Evolutionary conservation across 2,113 vertebrate species (phyloP), one percentile per base, ranked within the genome.

Genomic region (Harpagus bidentatus): DNA sequence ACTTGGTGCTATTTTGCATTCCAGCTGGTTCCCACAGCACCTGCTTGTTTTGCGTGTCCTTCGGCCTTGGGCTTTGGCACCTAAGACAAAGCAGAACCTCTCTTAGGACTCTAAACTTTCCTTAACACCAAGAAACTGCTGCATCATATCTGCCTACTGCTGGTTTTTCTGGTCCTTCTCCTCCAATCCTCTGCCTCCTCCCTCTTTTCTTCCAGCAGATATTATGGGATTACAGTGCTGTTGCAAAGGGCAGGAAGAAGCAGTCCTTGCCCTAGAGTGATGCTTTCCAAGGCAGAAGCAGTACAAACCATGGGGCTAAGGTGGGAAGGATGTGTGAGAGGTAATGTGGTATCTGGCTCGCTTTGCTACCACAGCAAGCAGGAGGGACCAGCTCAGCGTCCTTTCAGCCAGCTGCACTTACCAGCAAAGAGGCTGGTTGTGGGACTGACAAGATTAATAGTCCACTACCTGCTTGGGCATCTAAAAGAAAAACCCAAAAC

Each of bases 281-380:
- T 71, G 32, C 25, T 58, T 52, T 77, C 42, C 47, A 71, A 59
- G 77, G 61, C 36, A 89, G 69, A 10, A 76, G 61, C 38, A 43
- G 40, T 2, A 3, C 6, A 73, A 86, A 22, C 43, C 1, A 3
- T 28, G 17, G 31, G 34, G 26, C 42, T 62, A 0, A 45, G 36
- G 43, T 47, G 50, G 47, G 77, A 65, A 59, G 81, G 52, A 18
- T 47, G 25, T 38, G 5, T 2, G 8, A 62, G 56, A 72, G 16
- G 22, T 19, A 9, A 5, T 2, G 31, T 1, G 4, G 23, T 23
- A 25, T 40, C 45, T 66, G 73, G 7, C 26, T 90, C 1, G 0
- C 12, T 62, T 71, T 55, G 42, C 85, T 82, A 15, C 22, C 1
- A 1, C 77, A 74, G 69, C 19, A 23, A 47, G 34, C 69, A 59